Percentiles rank a stretch among this genome's conserved stretches.
Conservation (phyloP, 37 sponge, comb jelly and placozoan genomes). For the Crambe crambe region DNA sequence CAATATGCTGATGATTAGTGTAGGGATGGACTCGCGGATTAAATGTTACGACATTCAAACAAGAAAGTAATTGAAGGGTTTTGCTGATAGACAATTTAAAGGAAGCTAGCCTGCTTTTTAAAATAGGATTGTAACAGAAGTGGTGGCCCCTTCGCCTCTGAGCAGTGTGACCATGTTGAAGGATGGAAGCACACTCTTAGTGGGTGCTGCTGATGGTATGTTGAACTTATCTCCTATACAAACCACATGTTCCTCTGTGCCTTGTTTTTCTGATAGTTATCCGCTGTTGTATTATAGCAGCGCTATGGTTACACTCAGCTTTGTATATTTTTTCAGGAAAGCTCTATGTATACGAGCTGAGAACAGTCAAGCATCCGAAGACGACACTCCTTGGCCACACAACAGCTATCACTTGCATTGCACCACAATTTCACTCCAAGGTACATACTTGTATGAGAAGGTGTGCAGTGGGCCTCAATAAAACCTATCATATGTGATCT, state of each 20-base stretch:
- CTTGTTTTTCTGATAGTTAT: no score
- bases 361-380: slow-evolving; percentile 48
- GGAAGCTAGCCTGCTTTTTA: not conserved
- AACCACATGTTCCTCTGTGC: not conserved
- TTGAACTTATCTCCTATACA: no score
- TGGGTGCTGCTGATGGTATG: slow-evolving; percentile 71
- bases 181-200: slow-evolving; percentile 75
- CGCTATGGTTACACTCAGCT: no score
- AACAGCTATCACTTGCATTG: slow-evolving; percentile 37
- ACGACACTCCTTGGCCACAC: slow-evolving; percentile 49
- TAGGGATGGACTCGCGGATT: slow-evolving; percentile 56
- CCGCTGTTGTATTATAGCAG: no score
- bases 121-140: slow-evolving; percentile 53
- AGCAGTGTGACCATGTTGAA: slow-evolving; percentile 45
- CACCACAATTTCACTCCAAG: slow-evolving; percentile 15
- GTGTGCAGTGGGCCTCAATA: no score
- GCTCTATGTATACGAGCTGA: slow-evolving; percentile 75
- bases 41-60: slow-evolving; percentile 64
- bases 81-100: not conserved
- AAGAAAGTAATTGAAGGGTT: slow-evolving; percentile 58
- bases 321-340: no score
- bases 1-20: slow-evolving; percentile 68
- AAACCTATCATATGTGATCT: no score
- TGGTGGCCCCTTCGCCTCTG: slow-evolving; percentile 47
- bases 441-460: no score